phyloP scores from a whole-genome alignment of 2,113 vertebrate species.

The Aythya baeri region DNA sequence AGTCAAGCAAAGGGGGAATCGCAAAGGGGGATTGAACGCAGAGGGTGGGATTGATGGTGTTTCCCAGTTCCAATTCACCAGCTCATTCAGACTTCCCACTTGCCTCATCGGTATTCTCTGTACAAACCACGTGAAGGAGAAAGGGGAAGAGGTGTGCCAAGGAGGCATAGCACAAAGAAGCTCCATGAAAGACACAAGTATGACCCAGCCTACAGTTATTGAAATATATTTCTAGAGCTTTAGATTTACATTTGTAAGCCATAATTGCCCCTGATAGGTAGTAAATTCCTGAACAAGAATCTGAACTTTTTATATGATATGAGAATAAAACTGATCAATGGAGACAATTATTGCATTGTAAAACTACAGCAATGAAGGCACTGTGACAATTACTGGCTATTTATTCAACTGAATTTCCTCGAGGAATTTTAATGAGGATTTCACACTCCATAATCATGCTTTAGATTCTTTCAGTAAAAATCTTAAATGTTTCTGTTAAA shows the following conservation, averaged over 20 bases:
- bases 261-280: not conserved
- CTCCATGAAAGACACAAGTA: not conserved
- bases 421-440: slow-evolving; percentile 73
- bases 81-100: not conserved
- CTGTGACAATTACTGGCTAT: slow-evolving; percentile 40
- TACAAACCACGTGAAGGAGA: accelerated
- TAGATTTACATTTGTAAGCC: not conserved
- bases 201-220: not conserved
- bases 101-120: not conserved
- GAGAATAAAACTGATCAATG: slow-evolving; percentile 41
- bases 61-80: not conserved
- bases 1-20: not conserved
- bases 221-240: not conserved
- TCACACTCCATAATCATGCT: slow-evolving; percentile 71
- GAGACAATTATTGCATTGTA: not conserved
- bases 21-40: not conserved
- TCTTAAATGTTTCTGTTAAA: slow-evolving; percentile 67
- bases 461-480: slow-evolving; percentile 69
- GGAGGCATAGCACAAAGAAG: not conserved
- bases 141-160: not conserved
- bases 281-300: slow-evolving; percentile 29
- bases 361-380: not conserved
- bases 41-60: not conserved
- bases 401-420: slow-evolving; percentile 53
- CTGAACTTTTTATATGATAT: not conserved